These are phyloP conservation scores for Apaloderma vittatum DNA, from an alignment of 2,113 vertebrate species.

Conservation along the genomic window DNA sequence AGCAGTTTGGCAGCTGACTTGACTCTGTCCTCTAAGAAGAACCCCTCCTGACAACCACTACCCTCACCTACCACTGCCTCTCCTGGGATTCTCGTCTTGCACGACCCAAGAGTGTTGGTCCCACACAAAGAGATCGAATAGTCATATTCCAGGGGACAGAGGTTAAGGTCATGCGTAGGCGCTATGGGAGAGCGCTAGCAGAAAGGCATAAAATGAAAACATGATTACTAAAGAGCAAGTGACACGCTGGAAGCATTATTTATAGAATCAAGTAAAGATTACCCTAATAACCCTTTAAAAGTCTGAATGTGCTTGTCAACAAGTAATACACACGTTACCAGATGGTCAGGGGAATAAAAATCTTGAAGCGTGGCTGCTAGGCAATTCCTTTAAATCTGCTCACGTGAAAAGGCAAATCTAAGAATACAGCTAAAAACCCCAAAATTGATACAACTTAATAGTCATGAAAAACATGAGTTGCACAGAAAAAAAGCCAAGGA, in stretches of 20 bases:
- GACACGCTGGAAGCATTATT: background rate
- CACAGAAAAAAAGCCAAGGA: background rate
- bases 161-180: background rate
- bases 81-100: background rate
- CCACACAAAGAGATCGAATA: background rate
- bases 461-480: background rate
- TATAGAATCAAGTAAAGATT: background rate
- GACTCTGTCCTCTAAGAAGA: background rate
- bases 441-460: background rate
- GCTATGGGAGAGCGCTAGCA: background rate
- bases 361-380: background rate
- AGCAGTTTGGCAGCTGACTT: background rate
- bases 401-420: background rate
- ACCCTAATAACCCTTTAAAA: background rate
- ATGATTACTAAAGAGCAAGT: background rate
- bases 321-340: background rate
- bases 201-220: background rate
- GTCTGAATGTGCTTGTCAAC: background rate
- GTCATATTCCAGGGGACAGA: background rate
- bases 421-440: fast-evolving
- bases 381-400: background rate
- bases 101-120: background rate
- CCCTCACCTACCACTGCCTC: background rate
- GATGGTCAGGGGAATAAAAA: background rate
- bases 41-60: background rate